Evolutionary conservation across 2,888 invertebrate species (phyloP), one percentile per base, ranked within the genome.

Genomic region (Dryocosmus kuriphilus): DNA sequence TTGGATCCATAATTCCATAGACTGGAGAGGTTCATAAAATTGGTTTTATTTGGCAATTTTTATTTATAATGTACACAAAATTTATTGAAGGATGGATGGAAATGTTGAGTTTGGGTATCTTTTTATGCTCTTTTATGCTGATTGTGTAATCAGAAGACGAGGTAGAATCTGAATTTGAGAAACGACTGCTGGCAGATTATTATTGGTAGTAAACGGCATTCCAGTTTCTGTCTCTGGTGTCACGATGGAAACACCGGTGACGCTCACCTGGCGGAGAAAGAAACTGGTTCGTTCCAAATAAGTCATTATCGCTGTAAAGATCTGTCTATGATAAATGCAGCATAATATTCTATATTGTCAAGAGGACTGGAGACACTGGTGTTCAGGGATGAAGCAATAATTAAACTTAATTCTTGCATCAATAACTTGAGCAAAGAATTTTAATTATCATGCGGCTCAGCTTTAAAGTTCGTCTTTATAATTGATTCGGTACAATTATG

Each of bases 221-320:
- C 14, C n/a, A 41, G 41, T 65, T 41, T 24, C 24, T 22, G 35
- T 63, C 63, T 35, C 22, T 38, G 38, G 65, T 65, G 65, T 65
- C 38, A 65, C 38, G 22, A 22, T 65, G 24, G 16, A 41, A 41
- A 41, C 38, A 41, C 65, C 32, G 62, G 62, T 35, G 62, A 65
- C 38, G 41, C 65, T 65, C 65, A 65, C 65, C 65, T 65, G 65
- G 41, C 16, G 38, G 65, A 65, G 38, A 41, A 65, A 65, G 65
- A 65, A 65, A 65, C 65, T 65, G 38, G 65, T 65, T 65, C 38
- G 65, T 65, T 65, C 65, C 65, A 65, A 65, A 65, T 65, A 65
- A 65, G 65, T 41, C 38, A 65, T 65, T 65, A 65, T 65, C 65
- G 38, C 65, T 65, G 32, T 65, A 65, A 65, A 65, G 65, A 65